Percentiles rank a stretch among this genome's conserved stretches.
These are phyloP conservation scores for Pteropus rufus DNA, from an alignment of 2,797 vertebrate genomes.

Conservation along the genomic window DNA sequence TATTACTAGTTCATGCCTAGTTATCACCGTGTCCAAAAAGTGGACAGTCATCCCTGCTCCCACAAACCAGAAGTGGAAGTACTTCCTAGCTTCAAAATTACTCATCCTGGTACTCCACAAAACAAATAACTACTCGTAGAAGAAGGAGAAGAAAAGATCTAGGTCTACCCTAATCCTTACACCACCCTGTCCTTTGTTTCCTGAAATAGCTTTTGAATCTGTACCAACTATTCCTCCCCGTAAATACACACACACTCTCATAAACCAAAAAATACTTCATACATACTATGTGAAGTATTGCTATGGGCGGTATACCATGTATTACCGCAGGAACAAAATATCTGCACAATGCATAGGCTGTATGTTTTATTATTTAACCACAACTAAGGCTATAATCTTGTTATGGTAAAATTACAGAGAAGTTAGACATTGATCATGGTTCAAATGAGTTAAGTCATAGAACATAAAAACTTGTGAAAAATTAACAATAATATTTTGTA, in stretches of 20 bases:
- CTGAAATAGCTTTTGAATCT: background rate
- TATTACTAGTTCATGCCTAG: background rate
- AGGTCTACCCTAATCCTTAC: background rate
- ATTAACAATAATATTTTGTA: background rate
- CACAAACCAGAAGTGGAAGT: background rate
- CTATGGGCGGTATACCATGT: background rate
- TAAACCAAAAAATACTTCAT: background rate
- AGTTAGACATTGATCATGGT: background rate
- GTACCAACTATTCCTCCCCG: background rate
- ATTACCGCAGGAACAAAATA: background rate
- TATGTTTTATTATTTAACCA: background rate
- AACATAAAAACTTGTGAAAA: background rate
- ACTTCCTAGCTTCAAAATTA: background rate
- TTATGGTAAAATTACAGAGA: slow-evolving; percentile 20
- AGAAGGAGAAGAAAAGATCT: background rate
- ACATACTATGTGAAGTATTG: background rate
- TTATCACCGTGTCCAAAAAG: background rate
- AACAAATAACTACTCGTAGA: background rate
- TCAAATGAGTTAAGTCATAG: slow-evolving; percentile 22
- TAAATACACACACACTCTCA: background rate
- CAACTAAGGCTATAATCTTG: background rate
- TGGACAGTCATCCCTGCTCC: background rate
- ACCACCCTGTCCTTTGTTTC: background rate
- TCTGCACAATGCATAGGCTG: background rate
- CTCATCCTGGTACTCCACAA: background rate